Percentiles rank a stretch among this genome's conserved stretches.
These are phyloP conservation scores for Spisula subtruncata DNA, from an alignment of 2,888 invertebrate species.

Conservation along the genomic window DNA sequence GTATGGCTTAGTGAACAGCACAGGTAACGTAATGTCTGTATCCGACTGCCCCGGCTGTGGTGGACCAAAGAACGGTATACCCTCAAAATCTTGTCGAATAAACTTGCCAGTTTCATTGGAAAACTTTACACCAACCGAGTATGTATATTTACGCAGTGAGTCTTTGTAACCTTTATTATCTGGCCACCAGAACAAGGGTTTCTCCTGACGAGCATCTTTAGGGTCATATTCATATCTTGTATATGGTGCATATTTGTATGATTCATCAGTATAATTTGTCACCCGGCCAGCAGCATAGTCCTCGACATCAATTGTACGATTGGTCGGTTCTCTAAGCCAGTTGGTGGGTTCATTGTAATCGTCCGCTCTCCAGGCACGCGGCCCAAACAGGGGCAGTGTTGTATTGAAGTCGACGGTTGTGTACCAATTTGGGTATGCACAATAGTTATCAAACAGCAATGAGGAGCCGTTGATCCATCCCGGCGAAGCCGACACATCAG, in stretches of 20 bases:
- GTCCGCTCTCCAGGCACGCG: slow-evolving; percentile 92
- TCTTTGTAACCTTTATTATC: slow-evolving; percentile 95
- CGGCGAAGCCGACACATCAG: slow-evolving; percentile 97
- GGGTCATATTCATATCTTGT: slow-evolving; percentile 68
- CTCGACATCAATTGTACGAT: slow-evolving; percentile 93
- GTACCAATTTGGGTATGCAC: slow-evolving; percentile 95
- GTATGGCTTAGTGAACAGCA: slow-evolving; percentile 97
- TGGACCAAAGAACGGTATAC: slow-evolving; percentile 86
- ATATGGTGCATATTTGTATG: slow-evolving; percentile 93
- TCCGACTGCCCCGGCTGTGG: slow-evolving; percentile 86
- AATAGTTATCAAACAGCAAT: slow-evolving; percentile 97
- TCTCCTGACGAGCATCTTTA: slow-evolving; percentile 56
- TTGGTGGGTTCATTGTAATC: slow-evolving; percentile 94
- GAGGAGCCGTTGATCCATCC: slow-evolving; percentile 94
- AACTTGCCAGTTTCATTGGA: slow-evolving; percentile 86
- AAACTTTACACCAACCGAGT: slow-evolving; percentile 84
- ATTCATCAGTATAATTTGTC: slow-evolving; percentile 96
- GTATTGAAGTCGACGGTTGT: slow-evolving; percentile 97
- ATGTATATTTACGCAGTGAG: slow-evolving; percentile 82
- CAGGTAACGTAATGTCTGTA: slow-evolving; percentile 91
- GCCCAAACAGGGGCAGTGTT: slow-evolving; percentile 97
- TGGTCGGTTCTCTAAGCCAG: slow-evolving; percentile 96
- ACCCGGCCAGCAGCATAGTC: slow-evolving; percentile 91
- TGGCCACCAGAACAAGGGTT: slow-evolving; percentile 92
- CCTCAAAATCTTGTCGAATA: slow-evolving; percentile 79